Base-by-base conservation (phyloP, 2,113 vertebrate genomes). In the Hippocampus mohnikei region DNA sequence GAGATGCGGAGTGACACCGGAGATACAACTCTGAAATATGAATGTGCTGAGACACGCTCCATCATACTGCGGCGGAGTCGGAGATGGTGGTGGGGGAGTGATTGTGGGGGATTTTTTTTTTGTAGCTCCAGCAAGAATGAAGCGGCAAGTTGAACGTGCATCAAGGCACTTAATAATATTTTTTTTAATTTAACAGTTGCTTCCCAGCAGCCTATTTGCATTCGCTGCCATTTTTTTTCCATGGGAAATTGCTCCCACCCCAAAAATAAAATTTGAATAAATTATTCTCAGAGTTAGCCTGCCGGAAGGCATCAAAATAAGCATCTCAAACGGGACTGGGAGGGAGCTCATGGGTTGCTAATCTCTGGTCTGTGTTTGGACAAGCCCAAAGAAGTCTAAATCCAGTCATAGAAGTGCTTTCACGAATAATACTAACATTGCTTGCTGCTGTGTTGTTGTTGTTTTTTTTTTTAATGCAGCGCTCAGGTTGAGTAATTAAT, bases 11-110 rank as follows among this genome's bases (percentile, higher is more conserved):
- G 84, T 91, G 90, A 91, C 91, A 91, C 83, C 67, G 72, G 82
- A 83, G 83, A 88, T 84, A 81, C 79, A 76, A 66, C 77, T 76
- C 84, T 92, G 78, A 93, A 92, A 91, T 89, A 92, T 93, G 84
- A 77, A 91, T 91, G 91, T 63, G 76, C 33, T 78, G 87, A 85
- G 88, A 90, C 81, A 72, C 66, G 42, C 75, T 67, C 44, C 65
- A 73, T 87, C 85, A 87, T 87, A 89, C 83, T 8, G 41, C 87
- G 74, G 66, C 18, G 15, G 78, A 76, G 46, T 48, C 78, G 64
- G 72, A 75, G 81, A 85, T 81, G 81, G 44, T 71, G 70, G 48
- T 53, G 69, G 58, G 73, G 70, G 48, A n/a, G 66, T 48, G 60
- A 67, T 48, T 71, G 58, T 42, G 81, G 64, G 18, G 4, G 37